Percentiles rank a stretch among this genome's conserved stretches.
Conservation (phyloP, 2,888 invertebrate genomes). For the Phyllotreta cruciferae region DNA sequence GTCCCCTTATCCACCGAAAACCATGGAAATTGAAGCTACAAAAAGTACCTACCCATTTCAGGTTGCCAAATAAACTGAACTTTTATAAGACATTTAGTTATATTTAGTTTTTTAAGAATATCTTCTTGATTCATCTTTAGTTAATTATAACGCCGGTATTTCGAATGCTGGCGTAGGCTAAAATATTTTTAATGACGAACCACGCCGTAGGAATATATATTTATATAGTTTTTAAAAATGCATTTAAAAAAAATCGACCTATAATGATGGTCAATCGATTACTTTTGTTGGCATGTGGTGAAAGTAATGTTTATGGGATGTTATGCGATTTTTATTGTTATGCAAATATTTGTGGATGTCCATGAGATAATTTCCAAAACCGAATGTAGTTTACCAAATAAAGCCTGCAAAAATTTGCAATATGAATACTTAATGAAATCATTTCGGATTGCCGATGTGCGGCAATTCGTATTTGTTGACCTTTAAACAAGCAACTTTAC, state of each 20-base stretch:
- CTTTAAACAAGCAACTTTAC: constrained; percentile 32
- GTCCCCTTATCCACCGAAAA: no score
- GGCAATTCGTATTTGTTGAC: constrained; percentile 32
- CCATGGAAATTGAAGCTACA: neutral
- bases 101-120: no score
- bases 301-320: neutral
- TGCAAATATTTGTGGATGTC: constrained; percentile 26
- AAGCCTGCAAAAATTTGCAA: constrained; percentile 31
- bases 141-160: constrained; percentile 2
- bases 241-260: neutral
- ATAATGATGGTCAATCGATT: neutral
- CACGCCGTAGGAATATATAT: neutral
- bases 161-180: neutral
- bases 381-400: constrained; percentile 29
- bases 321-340: constrained; percentile 19
- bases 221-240: no score
- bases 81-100: no score
- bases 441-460: constrained; percentile 27
- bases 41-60: neutral
- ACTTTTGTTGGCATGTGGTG: constrained; percentile 14
- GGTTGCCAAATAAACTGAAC: neutral
- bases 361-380: constrained; percentile 28
- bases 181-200: constrained; percentile 6
- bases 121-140: no score
- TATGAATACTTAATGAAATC: constrained; percentile 31